phyloP scores from a whole-genome alignment of 1,140 invertebrate genomes.

The Vanessa atalanta region DNA sequence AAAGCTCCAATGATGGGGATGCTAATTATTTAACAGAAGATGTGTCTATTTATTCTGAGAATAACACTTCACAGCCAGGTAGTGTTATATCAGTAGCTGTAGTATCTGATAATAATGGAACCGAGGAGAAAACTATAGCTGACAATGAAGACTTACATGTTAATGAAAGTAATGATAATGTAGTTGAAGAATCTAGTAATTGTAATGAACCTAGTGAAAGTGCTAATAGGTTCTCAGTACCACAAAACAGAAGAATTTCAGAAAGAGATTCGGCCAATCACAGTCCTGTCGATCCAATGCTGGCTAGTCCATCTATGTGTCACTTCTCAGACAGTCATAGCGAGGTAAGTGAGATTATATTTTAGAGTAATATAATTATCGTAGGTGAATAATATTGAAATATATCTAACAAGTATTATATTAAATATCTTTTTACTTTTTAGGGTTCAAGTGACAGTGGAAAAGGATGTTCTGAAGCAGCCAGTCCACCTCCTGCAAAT shows the following conservation, averaged over 20 bases:
- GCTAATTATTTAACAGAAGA: slow-evolving; percentile 43
- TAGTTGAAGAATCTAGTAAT: slow-evolving; percentile 57
- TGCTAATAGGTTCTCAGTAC: slow-evolving; percentile 67
- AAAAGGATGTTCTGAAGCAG: slow-evolving; percentile 86
- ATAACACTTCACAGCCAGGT: slow-evolving; percentile 45
- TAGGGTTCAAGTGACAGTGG: slow-evolving; percentile 89
- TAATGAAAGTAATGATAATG: slow-evolving; percentile 60
- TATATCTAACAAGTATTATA: not conserved
- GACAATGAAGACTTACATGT: slow-evolving; percentile 60
- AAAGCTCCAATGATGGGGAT: slow-evolving; percentile 42
- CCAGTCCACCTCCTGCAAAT: slow-evolving; percentile 81
- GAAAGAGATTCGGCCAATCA: slow-evolving; percentile 86
- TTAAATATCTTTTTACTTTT: slow-evolving; percentile 35
- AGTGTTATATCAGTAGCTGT: slow-evolving; percentile 51
- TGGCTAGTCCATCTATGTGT: slow-evolving; percentile 84
- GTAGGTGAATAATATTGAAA: too few species aligned
- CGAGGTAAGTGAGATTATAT: slow-evolving; percentile 77
- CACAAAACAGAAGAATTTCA: slow-evolving; percentile 76
- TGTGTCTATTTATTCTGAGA: slow-evolving; percentile 42
- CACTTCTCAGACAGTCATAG: slow-evolving; percentile 85
- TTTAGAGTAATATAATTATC: too few species aligned
- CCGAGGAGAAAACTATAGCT: slow-evolving; percentile 49
- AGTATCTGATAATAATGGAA: slow-evolving; percentile 44
- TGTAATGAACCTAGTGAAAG: slow-evolving; percentile 59
- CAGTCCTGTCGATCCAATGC: slow-evolving; percentile 84